phyloP scores from a whole-genome alignment of 30 jellyfish, hydroid and myxozoan genomes.

The Cassiopea xamachana region DNA sequence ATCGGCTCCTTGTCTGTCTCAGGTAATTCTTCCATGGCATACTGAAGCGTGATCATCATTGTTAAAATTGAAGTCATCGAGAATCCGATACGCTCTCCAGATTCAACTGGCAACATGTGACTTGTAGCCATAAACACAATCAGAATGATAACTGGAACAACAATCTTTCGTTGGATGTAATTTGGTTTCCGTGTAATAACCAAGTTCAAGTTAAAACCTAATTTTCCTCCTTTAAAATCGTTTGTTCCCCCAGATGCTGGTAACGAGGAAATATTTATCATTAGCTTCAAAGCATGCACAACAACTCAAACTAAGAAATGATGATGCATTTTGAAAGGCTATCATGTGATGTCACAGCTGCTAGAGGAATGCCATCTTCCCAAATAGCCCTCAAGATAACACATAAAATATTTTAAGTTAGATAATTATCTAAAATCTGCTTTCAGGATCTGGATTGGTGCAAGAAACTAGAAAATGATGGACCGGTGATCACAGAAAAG shows the following conservation, averaged over 20 bases:
- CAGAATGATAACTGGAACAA: slow-evolving; percentile 18
- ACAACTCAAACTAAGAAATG: too few relatives aligned
- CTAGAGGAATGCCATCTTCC: too few relatives aligned
- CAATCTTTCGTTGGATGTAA: slow-evolving; percentile 8
- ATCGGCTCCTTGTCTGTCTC: slow-evolving; percentile 34
- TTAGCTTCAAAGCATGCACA: not conserved
- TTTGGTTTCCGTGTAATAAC: slow-evolving; percentile 22
- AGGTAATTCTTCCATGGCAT: slow-evolving; percentile 31
- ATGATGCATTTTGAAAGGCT: too few relatives aligned
- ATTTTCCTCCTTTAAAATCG: not conserved
- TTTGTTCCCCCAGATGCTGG: not conserved
- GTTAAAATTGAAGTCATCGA: slow-evolving; percentile 47
- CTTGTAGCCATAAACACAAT: not conserved
- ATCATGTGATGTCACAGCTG: too few relatives aligned
- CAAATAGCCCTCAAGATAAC: too few relatives aligned
- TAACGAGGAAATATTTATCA: not conserved
- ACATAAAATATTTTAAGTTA: too few relatives aligned
- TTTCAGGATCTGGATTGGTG: too few relatives aligned
- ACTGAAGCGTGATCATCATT: slow-evolving; percentile 40
- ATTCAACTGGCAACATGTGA: slow-evolving; percentile 34
- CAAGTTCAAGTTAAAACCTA: not conserved
- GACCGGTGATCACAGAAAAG: too few relatives aligned
- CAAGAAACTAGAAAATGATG: too few relatives aligned
- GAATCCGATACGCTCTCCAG: slow-evolving; percentile 50
- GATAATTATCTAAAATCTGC: too few relatives aligned